These are phyloP conservation scores for Oconnorella tubifera DNA, from an alignment of 2,888 invertebrate species.

Conservation along the genomic window DNA sequence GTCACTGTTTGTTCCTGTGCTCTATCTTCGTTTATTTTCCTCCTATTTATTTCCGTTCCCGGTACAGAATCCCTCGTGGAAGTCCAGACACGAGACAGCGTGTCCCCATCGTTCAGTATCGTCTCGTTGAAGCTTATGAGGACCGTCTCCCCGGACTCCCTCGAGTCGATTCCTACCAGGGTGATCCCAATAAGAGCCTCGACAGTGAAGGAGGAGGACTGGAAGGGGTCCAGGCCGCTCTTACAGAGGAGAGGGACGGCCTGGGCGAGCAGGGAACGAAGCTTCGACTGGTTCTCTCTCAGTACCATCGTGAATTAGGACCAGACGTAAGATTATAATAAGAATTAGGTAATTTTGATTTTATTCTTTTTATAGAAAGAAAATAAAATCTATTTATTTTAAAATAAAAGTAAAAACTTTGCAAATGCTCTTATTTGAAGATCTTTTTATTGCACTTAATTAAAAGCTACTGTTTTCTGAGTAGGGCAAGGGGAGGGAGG, in stretches of 20 bases:
- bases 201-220: neutral
- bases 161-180: neutral
- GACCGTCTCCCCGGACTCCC: neutral
- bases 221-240: neutral
- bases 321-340: too few species aligned
- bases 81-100: neutral
- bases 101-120: neutral
- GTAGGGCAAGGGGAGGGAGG: too few species aligned
- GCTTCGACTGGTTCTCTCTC: neutral
- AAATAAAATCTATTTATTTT: too few species aligned
- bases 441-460: too few species aligned
- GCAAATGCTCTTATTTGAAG: too few species aligned
- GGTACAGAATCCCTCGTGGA: neutral
- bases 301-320: constrained; percentile 2
- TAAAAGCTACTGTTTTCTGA: too few species aligned
- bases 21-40: too few species aligned
- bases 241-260: neutral
- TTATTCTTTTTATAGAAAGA: too few species aligned
- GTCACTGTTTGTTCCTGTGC: too few species aligned
- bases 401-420: too few species aligned
- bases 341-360: too few species aligned
- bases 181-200: neutral
- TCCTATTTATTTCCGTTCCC: too few species aligned
- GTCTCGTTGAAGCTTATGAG: neutral
- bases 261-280: neutral